Percentiles rank a stretch among this genome's conserved stretches.
Evolutionary conservation across 1,140 invertebrate genomes (phyloP).

Genomic region (Atta cephalotes): DNA sequence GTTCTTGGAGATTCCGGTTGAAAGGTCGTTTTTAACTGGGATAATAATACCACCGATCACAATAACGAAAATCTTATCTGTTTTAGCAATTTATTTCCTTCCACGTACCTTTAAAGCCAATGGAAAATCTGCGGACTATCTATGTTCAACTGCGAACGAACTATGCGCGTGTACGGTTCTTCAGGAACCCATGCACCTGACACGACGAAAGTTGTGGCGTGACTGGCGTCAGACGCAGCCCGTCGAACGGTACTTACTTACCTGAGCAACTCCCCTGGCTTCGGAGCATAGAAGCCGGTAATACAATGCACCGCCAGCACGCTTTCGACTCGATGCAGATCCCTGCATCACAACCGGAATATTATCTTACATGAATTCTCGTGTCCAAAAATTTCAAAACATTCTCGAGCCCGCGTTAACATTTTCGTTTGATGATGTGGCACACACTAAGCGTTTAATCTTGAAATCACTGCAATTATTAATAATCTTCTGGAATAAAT

Average conservation of each 20-base stretch:
- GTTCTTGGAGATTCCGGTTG: background rate
- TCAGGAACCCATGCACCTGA: conserved; percentile 75
- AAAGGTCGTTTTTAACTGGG: background rate
- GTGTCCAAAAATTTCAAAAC: background rate
- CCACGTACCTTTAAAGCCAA: conserved; percentile 41
- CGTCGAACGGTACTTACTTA: conserved; percentile 82
- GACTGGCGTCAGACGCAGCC: conserved; percentile 79
- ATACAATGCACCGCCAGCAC: conserved; percentile 67
- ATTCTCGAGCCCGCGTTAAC: background rate
- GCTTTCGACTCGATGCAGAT: conserved; percentile 57
- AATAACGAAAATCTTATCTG: background rate
- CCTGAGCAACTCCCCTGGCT: conserved; percentile 69
- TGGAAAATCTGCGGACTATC: conserved; percentile 7
- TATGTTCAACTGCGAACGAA: conserved; percentile 8
- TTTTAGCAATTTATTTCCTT: background rate
- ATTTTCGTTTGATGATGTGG: background rate
- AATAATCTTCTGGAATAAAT: background rate
- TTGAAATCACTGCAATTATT: background rate
- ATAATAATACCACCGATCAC: background rate
- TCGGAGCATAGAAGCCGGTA: conserved; percentile 63
- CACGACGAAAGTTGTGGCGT: conserved; percentile 78
- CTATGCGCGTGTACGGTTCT: conserved; percentile 39
- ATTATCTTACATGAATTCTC: conserved; percentile 42
- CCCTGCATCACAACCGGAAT: conserved; percentile 28
- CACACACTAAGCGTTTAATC: background rate